Evolutionary conservation across 2,113 vertebrate species (phyloP).

Genomic region (Speoplatyrhinus poulsoni): DNA sequence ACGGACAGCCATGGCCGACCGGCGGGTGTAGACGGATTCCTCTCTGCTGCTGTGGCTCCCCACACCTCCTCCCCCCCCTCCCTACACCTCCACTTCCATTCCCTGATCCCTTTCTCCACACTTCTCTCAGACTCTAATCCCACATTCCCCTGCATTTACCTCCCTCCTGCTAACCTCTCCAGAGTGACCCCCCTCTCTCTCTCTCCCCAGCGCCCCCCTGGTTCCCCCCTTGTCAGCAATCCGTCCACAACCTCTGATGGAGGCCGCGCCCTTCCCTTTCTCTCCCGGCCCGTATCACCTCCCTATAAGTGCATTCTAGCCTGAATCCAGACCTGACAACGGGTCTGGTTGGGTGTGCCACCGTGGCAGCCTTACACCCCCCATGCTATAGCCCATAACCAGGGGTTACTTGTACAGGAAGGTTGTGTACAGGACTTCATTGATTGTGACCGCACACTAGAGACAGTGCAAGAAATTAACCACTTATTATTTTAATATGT

Average conservation of each 20-base stretch:
- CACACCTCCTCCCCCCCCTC: constrained; percentile 29
- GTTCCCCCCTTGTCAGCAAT: neutral
- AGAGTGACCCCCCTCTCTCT: constrained; percentile 22
- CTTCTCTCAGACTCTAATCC: constrained; percentile 57
- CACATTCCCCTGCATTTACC: constrained; percentile 45
- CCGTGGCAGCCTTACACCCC: constrained; percentile 43
- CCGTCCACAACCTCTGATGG: constrained; percentile 15
- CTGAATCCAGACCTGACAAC: constrained; percentile 30
- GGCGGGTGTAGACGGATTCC: constrained; percentile 52
- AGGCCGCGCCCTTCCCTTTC: constrained; percentile 32
- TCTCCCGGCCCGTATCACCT: constrained; percentile 25
- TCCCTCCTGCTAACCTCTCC: constrained; percentile 28
- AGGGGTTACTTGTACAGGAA: neutral
- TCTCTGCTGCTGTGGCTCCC: constrained; percentile 50
- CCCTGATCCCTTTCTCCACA: constrained; percentile 63
- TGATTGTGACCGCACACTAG: too few relatives aligned
- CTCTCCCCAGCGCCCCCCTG: constrained; percentile 29
- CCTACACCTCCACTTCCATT: neutral
- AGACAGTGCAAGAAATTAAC: too few relatives aligned
- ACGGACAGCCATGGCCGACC: constrained; percentile 65
- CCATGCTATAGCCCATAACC: constrained; percentile 35
- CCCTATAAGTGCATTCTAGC: neutral
- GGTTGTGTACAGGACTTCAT: neutral
- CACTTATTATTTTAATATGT: too few relatives aligned
- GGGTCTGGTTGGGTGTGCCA: constrained; percentile 27